A percentile compares a stretch with the other conserved stretches of the same genome.
phyloP scores from a whole-genome alignment of 2,888 invertebrate genomes.

The Eupithecia pulchellata region DNA sequence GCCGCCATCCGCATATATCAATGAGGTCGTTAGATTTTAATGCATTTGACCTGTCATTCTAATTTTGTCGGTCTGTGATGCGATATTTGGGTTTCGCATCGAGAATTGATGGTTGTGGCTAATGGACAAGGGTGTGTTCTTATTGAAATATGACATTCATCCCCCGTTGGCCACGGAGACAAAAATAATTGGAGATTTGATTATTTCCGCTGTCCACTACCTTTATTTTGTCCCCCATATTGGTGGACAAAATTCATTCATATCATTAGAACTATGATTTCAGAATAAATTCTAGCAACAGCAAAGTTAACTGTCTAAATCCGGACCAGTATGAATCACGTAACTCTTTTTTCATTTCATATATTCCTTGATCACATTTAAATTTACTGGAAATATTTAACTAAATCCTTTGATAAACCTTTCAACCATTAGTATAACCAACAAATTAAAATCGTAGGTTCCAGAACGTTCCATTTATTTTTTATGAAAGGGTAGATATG shows the following conservation, averaged over 20 bases:
- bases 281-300: background rate
- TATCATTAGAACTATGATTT: too few species aligned
- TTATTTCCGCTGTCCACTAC: background rate
- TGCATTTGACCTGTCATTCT: constrained; percentile 29
- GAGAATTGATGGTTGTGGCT: constrained; percentile 13
- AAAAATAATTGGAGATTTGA: too few species aligned
- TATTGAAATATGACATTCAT: constrained; percentile 7
- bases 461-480: background rate
- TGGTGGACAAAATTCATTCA: too few species aligned
- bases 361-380: background rate
- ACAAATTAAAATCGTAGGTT: background rate
- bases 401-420: too few species aligned
- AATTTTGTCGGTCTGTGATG: constrained; percentile 21
- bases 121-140: constrained; percentile 18
- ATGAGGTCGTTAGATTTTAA: constrained; percentile 22
- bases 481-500: background rate
- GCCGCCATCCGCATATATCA: constrained; percentile 5
- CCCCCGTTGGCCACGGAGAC: too few species aligned
- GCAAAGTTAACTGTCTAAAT: background rate
- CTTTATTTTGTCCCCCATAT: too few species aligned
- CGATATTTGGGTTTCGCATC: constrained; percentile 13
- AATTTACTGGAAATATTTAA: too few species aligned
- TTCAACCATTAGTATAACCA: background rate
- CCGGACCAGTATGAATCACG: background rate
- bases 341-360: background rate